phyloP scores from a whole-genome alignment of 1,140 invertebrate species.

The Nebria ingens region DNA sequence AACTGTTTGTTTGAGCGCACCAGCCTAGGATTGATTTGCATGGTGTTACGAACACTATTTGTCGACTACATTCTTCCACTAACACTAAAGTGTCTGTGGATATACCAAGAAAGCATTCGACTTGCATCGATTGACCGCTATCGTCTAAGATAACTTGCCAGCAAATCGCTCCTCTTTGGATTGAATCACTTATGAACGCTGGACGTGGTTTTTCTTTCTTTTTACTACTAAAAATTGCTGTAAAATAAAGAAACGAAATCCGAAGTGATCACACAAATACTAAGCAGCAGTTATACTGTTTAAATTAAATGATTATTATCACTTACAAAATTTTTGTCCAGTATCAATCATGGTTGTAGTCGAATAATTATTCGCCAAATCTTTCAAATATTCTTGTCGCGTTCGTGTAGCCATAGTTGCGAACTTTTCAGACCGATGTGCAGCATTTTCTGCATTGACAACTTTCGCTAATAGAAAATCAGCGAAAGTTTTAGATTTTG shows the following conservation, averaged over 20 bases:
- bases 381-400: conserved; percentile 89
- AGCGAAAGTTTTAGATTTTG: conserved; percentile 80
- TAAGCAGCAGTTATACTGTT: not conserved
- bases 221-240: conserved; percentile 57
- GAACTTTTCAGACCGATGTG: conserved; percentile 92
- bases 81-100: conserved; percentile 80
- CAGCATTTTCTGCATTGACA: conserved; percentile 96
- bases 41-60: conserved; percentile 79
- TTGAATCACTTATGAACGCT: conserved; percentile 54
- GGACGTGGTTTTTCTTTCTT: conserved; percentile 58
- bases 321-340: conserved; percentile 83
- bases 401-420: conserved; percentile 94
- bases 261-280: no score
- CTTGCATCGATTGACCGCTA: conserved; percentile 50
- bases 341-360: conserved; percentile 73
- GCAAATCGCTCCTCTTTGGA: conserved; percentile 61
- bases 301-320: conserved; percentile 11
- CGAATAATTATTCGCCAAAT: conserved; percentile 77
- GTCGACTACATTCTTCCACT: conserved; percentile 70
- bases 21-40: conserved; percentile 66
- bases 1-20: conserved; percentile 40
- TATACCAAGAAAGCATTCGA: conserved; percentile 79
- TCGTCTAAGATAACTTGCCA: conserved; percentile 69
- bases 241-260: conserved; percentile 22
- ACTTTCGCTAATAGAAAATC: conserved; percentile 93